Base-by-base conservation (phyloP, 2,888 invertebrate genomes). In the Ametastegia equiseti region DNA sequence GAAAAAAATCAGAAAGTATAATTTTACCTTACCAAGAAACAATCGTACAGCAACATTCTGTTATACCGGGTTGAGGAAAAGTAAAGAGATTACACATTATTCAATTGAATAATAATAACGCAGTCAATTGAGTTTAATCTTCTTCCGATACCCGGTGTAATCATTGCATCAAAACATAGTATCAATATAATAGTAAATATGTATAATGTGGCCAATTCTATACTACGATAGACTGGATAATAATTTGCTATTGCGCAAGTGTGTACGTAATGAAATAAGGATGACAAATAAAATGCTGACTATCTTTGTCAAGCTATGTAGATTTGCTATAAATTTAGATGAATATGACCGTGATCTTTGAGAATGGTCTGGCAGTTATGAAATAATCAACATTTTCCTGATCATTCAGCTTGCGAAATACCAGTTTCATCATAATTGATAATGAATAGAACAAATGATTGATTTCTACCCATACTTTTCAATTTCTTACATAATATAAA, bases 401-500 rank as follows among this genome's bases (percentile, higher is more conserved):
- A 36, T 65, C 19, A 36, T 36, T 65, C 1, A 5, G 7, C 15
- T 65, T 65, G n/a, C 65, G n/a, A 11, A 36, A 65, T 36, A 19
- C 15, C 33, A n/a, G 39, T 36, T 11, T 63, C 9, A 11, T 33
- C 33, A 63, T 15, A 15, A 5, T 30, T 11, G 15, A 63, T 15
- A 33, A 63, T 63, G 13, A 11, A n/a, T 60, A n/a, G 11, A 13
- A 11, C 9, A 60, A 60, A 65, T 36, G 69, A 15, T 42, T 23
- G 23, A 23, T 27, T 47, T 71, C 15, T 71, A 30, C 11, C 15
- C 7, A 45, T 47, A 47, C 30, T 71, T 30, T 30, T n/a, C 5
- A 19, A 50, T 73, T 50, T 73, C 54, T 36, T 47, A 71, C 30
- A 50, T n/a, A n/a, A n/a, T n/a, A n/a, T 36, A 73, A 5, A 54